Conservation (phyloP, 2,888 invertebrate species). For the Syrista parreyssii region DNA sequence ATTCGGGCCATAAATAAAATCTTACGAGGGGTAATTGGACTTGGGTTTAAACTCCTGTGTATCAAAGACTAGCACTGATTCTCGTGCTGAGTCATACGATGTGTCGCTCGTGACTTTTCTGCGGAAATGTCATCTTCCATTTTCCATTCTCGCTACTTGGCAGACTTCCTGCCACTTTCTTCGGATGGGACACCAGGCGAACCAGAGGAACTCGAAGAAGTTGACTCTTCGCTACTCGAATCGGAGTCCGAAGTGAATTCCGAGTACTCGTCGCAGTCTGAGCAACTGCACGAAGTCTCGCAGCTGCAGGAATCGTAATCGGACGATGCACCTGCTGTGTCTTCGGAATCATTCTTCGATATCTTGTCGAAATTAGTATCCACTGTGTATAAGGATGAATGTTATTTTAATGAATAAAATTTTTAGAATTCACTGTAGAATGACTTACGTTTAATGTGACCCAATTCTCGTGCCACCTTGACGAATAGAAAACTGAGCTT, state of each 20-base stretch:
- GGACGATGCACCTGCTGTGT: neutral
- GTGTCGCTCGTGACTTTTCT: neutral
- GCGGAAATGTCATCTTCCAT: neutral
- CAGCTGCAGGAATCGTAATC: neutral
- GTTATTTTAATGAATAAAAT: neutral
- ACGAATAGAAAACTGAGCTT: constrained; percentile 25
- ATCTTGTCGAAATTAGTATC: neutral
- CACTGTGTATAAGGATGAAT: neutral
- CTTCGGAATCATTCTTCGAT: neutral
- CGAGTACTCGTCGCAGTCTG: constrained; percentile 9
- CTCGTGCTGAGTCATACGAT: neutral
- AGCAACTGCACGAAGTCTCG: neutral
- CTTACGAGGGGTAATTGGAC: neutral
- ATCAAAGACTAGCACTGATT: neutral
- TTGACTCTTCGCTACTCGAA: neutral
- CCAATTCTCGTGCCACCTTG: neutral
- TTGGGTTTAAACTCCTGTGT: neutral
- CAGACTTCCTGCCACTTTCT: neutral
- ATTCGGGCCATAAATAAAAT: neutral
- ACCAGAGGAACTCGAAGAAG: neutral
- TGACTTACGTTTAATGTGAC: neutral
- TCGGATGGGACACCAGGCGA: neutral
- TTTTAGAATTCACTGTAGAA: neutral
- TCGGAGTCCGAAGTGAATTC: constrained; percentile 17
- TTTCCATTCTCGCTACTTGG: neutral